Percentiles rank a stretch among this genome's conserved stretches.
These are phyloP conservation scores for Chaenocephalus aceratus DNA, from an alignment of 2,113 vertebrate species.

Conservation along the genomic window DNA sequence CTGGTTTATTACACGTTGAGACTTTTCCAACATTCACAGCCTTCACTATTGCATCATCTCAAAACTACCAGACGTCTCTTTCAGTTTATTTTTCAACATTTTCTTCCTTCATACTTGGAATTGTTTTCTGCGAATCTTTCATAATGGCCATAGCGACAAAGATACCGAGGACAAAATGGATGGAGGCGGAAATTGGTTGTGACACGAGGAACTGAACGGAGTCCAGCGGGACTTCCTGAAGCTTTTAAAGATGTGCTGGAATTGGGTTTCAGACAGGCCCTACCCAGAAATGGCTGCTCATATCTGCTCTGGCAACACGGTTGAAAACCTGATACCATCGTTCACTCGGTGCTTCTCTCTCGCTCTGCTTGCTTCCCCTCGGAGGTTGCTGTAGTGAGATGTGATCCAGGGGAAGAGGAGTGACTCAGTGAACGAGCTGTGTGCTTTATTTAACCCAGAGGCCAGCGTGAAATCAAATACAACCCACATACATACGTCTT, in stretches of 20 bases:
- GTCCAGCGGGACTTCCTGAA: constrained; percentile 71
- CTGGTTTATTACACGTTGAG: background rate
- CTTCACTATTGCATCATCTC: background rate
- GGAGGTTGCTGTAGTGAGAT: constrained; percentile 39
- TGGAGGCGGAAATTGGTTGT: constrained; percentile 59
- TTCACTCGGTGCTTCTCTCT: constrained; percentile 36
- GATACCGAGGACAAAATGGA: constrained; percentile 4
- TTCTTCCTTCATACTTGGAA: background rate
- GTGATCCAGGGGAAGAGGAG: constrained; percentile 59
- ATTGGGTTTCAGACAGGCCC: constrained; percentile 67
- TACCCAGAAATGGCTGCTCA: constrained; percentile 60
- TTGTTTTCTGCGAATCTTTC: background rate
- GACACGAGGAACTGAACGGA: constrained; percentile 63
- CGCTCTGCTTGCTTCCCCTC: constrained; percentile 9
- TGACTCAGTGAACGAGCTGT: constrained; percentile 55
- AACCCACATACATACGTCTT: constrained; percentile 26
- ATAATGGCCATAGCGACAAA: background rate
- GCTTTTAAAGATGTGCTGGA: constrained; percentile 68
- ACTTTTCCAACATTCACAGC: background rate
- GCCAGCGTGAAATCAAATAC: constrained; percentile 41
- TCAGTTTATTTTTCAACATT: background rate
- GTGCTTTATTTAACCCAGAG: constrained; percentile 53
- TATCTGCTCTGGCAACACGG: constrained; percentile 52
- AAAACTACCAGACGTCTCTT: background rate
- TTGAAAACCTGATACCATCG: constrained; percentile 63